Percentiles rank a stretch among this genome's conserved stretches.
Evolutionary conservation across 2,113 vertebrate genomes (phyloP).

Genomic region (Clarias gariepinus): DNA sequence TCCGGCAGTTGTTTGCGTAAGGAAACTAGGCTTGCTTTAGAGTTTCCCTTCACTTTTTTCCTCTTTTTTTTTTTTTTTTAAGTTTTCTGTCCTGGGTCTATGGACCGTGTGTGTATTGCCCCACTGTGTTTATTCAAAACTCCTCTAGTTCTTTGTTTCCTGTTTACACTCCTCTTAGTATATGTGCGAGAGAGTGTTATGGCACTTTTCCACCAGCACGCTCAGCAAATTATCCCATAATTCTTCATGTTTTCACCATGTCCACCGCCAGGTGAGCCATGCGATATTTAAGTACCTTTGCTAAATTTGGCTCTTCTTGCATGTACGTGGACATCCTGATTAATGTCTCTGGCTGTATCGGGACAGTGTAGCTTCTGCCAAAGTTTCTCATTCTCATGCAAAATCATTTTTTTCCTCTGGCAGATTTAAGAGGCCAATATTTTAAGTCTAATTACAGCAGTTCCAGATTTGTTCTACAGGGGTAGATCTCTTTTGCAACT

Average conservation of each 20-base stretch:
- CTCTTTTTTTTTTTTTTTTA: background rate
- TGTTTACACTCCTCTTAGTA: background rate
- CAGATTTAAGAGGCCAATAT: background rate
- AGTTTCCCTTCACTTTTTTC: slow-evolving; percentile 11
- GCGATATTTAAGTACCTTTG: background rate
- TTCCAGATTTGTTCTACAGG: background rate
- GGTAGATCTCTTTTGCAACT: too few relatives aligned
- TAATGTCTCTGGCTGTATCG: background rate
- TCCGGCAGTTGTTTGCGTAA: slow-evolving; percentile 16
- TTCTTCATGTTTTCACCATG: background rate
- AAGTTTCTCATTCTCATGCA: background rate
- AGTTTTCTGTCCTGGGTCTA: background rate
- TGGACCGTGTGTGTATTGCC: slow-evolving; percentile 26
- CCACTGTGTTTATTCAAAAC: slow-evolving; percentile 2
- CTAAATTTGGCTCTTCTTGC: background rate
- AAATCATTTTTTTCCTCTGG: background rate
- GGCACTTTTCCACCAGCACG: too few relatives aligned
- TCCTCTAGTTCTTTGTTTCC: background rate
- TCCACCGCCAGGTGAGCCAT: background rate
- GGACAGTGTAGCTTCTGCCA: background rate
- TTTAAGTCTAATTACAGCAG: background rate
- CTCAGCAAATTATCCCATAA: background rate
- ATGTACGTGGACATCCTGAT: background rate
- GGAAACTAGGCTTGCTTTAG: slow-evolving; percentile 4
- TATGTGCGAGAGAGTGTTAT: background rate